These are phyloP conservation scores for Diachasmimorpha longicaudata DNA, from an alignment of 1,140 invertebrate species.

Conservation along the genomic window DNA sequence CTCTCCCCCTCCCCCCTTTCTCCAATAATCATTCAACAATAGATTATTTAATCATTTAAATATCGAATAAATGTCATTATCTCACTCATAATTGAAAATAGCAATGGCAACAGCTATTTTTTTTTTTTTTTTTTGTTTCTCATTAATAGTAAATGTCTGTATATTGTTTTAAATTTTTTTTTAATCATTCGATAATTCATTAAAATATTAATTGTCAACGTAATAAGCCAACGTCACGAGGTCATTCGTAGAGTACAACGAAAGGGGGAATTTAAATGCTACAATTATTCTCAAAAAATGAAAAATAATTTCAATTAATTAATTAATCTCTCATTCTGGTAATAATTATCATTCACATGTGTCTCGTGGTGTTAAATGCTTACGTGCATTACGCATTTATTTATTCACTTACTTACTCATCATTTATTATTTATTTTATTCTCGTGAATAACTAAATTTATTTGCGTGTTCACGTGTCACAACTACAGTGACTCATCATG, in stretches of 20 bases:
- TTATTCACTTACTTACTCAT: conserved; percentile 24
- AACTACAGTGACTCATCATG: not conserved
- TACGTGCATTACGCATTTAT: conserved; percentile 39
- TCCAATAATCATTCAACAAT: conserved; percentile 22
- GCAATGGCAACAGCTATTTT: conserved; percentile 3
- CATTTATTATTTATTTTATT: conserved; percentile 24
- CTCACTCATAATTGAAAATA: conserved; percentile 1
- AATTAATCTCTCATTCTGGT: conserved; percentile 34
- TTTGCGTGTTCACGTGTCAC: conserved; percentile 15
- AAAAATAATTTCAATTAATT: conserved; percentile 53
- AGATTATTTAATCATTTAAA: not conserved
- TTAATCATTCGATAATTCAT: not conserved
- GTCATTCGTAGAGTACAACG: conserved; percentile 49
- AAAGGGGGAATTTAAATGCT: conserved; percentile 52
- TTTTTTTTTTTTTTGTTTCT: not conserved
- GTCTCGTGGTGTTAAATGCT: conserved; percentile 38
- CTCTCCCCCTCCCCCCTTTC: too few relatives aligned
- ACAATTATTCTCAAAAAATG: conserved; percentile 51
- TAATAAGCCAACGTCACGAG: conserved; percentile 36
- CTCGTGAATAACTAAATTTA: conserved; percentile 21
- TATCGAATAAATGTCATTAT: not conserved
- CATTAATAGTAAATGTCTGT: not conserved
- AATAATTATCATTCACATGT: conserved; percentile 28
- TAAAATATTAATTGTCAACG: not conserved
- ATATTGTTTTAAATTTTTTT: not conserved